Evolutionary conservation across 2,113 vertebrate species (phyloP), one percentile per base, ranked within the genome.

Genomic region (Mormyrus lacerda): DNA sequence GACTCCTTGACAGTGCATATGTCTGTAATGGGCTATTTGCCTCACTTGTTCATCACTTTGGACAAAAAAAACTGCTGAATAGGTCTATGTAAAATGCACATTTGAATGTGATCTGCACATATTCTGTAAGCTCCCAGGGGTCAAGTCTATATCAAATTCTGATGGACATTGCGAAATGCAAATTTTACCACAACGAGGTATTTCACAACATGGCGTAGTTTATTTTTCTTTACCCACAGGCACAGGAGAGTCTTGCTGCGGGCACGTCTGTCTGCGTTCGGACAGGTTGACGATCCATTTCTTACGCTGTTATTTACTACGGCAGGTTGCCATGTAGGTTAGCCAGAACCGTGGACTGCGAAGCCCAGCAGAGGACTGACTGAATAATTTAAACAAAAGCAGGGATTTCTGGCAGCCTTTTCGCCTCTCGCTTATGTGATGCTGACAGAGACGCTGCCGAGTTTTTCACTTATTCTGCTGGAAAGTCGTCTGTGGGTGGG

Each of bases 401-500:
- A n/a, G 48, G n/a, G 48, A 86, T 53, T 87, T 42, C 86, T 39
- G 5, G 13, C 1, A 9, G 13, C 2, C 87, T 45, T 45, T n/a
- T 24, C 9, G 17, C 55, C 35, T 65, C 48, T 21, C 4, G 19
- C 24, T 47, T 87, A n/a, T 10, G 8, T 0, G 19, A 4, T 3
- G 39, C 87, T 31, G 35, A 35, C 31, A 83, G 35, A 55, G 10
- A 48, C 4, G 3, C 7, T 55, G 31, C 15, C 53, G 21, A 10
- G 15, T 89, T 65, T 89, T 84, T 45, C 21, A 19, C 51, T 6
- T 44, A 11, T 51, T 89, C 42, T 88, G 85, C 92, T 90, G 17
- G 92, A 93, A 93, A 94, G 90, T 8, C 45, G 31, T 89, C 58
- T 82, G 92, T 93, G 83, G 92, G 93, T 91, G 93, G 92, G 92